Evolutionary conservation across 2,797 vertebrate species (phyloP).

Genomic region (Zalophus californianus): DNA sequence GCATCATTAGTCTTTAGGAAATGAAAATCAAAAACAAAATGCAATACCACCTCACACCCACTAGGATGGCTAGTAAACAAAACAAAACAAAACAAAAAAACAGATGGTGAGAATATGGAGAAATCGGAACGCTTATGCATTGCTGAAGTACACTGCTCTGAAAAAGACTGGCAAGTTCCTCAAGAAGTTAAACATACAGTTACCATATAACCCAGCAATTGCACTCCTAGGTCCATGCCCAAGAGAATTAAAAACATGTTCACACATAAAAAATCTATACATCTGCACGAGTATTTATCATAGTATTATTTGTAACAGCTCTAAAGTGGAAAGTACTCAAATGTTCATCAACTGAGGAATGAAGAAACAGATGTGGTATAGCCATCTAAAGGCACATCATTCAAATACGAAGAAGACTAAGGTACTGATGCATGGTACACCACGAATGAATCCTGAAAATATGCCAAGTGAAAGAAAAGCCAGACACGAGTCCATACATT

Average conservation of each 20-base stretch:
- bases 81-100: not conserved
- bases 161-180: not conserved
- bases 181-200: not conserved
- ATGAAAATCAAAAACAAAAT: conserved; percentile 1
- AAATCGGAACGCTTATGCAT: not conserved
- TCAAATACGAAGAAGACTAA: not conserved
- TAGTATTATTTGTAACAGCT: not conserved
- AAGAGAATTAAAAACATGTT: not conserved
- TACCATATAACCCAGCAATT: not conserved
- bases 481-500: not conserved
- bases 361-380: not conserved
- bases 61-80: not conserved
- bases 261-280: not conserved
- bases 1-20: not conserved
- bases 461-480: not conserved
- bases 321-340: not conserved
- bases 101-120: not conserved
- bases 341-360: not conserved
- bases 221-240: not conserved
- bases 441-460: not conserved
- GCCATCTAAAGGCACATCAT: not conserved
- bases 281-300: not conserved
- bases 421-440: not conserved
- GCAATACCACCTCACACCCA: not conserved
- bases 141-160: not conserved